Evolutionary conservation across 2,797 vertebrate genomes (phyloP), one percentile per base, ranked within the genome.

Genomic region (Chaenodraco wilsoni): DNA sequence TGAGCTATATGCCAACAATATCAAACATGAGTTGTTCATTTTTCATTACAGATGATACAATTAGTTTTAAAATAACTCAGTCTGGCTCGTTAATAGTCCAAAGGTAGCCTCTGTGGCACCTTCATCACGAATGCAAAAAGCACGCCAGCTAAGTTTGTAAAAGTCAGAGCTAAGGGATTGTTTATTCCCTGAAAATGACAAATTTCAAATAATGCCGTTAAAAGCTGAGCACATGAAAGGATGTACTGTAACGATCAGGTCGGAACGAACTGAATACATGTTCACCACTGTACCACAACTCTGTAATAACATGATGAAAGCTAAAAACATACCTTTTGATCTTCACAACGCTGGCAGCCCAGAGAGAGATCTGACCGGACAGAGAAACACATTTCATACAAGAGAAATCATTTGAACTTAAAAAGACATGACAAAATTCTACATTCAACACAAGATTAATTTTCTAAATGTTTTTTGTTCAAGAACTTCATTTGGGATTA

Each of bases 1-100:
- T 87, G 89, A 75, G 69, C 62, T 81, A 69, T 81, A 69, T 84
- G 91, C 91, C 92, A 93, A 91, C 78, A 83, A 87, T 84, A 91
- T 90, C 89, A 91, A 89, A 88, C 78, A 51, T 45, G 31, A 74
- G 68, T 76, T 27, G 15, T 74, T 80, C 62, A 70, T 87, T 88
- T 84, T 87, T 85, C 71, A 62, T 55, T 64, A 15, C 48, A 37
- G 74, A 84, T 78, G 78, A 89, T 88, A 64, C 61, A 87, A 83
- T 83, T 66, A 33, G 46, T 68, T 85, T 64, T 65, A 84, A 84
- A 84, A 84, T 81, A 84, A 68, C 71, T 51, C 12, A 16, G 54
- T 72, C 65, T 51, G 71, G 76, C 79, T 88, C 67, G 45, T 86
- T 87, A 85, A 85, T 49, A 69, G 75, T 70, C 73, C 75, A 55